Percentiles rank a stretch among this genome's conserved stretches.
These are phyloP conservation scores for Palloptera scutellata DNA, from an alignment of 2,888 invertebrate genomes.

Conservation along the genomic window DNA sequence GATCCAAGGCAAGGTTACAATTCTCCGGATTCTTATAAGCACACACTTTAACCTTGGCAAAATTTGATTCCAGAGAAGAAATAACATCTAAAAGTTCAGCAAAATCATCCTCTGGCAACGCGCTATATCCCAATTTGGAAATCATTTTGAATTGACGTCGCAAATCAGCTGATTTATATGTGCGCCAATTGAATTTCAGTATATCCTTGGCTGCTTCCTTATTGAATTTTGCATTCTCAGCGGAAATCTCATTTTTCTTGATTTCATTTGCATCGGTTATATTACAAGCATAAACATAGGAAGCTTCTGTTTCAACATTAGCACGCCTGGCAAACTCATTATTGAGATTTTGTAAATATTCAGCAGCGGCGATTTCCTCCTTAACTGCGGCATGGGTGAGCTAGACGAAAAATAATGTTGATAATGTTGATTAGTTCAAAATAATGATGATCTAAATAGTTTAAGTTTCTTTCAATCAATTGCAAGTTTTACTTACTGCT, in stretches of 20 bases:
- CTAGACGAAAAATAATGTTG: conserved; percentile 36
- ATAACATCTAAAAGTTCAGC: conserved; percentile 70
- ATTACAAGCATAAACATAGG: conserved; percentile 81
- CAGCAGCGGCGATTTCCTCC: conserved; percentile 68
- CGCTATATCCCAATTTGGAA: conserved; percentile 76
- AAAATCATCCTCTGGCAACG: conserved; percentile 74
- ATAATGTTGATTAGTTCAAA: no score
- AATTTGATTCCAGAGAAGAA: conserved; percentile 79
- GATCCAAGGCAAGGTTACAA: conserved; percentile 78
- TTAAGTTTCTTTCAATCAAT: background rate
- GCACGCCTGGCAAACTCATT: conserved; percentile 68
- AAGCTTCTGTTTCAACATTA: conserved; percentile 70
- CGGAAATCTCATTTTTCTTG: conserved; percentile 58
- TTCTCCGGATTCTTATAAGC: conserved; percentile 70
- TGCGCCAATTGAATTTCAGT: conserved; percentile 74
- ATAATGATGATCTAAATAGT: background rate
- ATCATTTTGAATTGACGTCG: conserved; percentile 79
- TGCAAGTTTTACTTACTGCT: background rate
- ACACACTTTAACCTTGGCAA: conserved; percentile 81
- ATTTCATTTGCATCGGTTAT: conserved; percentile 77
- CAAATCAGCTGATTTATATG: conserved; percentile 73
- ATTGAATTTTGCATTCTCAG: conserved; percentile 57
- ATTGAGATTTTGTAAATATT: conserved; percentile 72
- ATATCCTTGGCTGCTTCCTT: conserved; percentile 60
- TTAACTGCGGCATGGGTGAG: conserved; percentile 46